These are phyloP conservation scores for Drosophila sucinea DNA, from an alignment of 1,140 invertebrate species.

Conservation along the genomic window DNA sequence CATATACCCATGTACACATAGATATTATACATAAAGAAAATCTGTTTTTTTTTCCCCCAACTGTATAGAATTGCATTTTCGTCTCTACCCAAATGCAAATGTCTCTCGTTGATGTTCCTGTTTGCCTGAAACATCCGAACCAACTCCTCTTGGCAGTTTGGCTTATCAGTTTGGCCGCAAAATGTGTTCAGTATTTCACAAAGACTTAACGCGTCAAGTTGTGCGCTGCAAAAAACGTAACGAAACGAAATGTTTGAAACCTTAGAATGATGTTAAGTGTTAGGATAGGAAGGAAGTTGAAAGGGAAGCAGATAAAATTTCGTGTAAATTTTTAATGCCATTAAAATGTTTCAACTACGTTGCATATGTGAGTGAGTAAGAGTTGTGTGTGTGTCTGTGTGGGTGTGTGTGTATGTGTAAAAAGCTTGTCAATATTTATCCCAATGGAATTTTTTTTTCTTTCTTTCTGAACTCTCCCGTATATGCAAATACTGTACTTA, in stretches of 20 bases:
- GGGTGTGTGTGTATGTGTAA: background rate
- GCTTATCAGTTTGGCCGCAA: conserved; percentile 52
- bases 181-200: conserved; percentile 45
- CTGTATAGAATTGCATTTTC: conserved; percentile 12
- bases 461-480: conserved; percentile 1
- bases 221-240: conserved; percentile 11
- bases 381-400: background rate
- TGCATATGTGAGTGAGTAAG: background rate
- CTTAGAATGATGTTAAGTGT: conserved; percentile 2
- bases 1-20: conserved; percentile 5
- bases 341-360: background rate
- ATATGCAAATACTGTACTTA: conserved; percentile 3
- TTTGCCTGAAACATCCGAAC: conserved; percentile 25
- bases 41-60: conserved; percentile 11
- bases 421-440: background rate
- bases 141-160: conserved; percentile 12
- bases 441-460: background rate
- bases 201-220: conserved; percentile 53
- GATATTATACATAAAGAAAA: conserved; percentile 17
- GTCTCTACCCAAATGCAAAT: conserved; percentile 35
- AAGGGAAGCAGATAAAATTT: conserved; percentile 11
- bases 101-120: conserved; percentile 30
- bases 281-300: background rate
- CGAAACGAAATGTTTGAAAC: background rate
- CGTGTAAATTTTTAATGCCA: conserved; percentile 5